Evolutionary conservation across 2,888 invertebrate genomes (phyloP), one percentile per base, ranked within the genome.

Genomic region (Hemithea aestivaria): DNA sequence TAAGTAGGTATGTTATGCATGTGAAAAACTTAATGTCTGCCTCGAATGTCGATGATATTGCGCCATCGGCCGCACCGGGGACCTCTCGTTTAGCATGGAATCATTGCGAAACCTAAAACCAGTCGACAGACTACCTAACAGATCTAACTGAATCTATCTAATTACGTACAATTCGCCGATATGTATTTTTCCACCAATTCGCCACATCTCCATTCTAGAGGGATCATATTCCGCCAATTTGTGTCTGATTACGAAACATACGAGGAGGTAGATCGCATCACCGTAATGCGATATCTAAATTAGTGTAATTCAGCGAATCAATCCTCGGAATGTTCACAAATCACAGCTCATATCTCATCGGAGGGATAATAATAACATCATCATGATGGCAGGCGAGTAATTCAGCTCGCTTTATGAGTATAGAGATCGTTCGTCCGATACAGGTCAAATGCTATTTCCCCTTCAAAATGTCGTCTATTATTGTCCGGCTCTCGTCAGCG

Each of bases 241-340:
- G 44, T 43, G 37, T 44, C 44, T 42, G 45, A 51, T 51, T 51
- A 46, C 51, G 38, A 46, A 46, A 34, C 43, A 37, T 40, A 11
- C 21, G 28, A 28, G 30, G n/a, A n/a, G n/a, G n/a, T n/a, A n/a
- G n/a, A n/a, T n/a, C 5, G 16, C 16, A 16, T 10, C 27, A 20
- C 16, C 10, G 33, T 29, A 36, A 32, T 35, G 33, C 27, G 29
- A 25, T 16, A 12, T 26, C 26, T 11, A 25, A 28, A 38, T 25
- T 25, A 39, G 40, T 8, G 29, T 34, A 24, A 35, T 31, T 31
- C 27, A 16, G 29, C 9, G 28, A 33, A 20, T 25, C 36, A 25
- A 40, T 31, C 12, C 22, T 25, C 24, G 16, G 16, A 26, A 20
- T 8, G 20, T 31, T 40, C 30, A 6, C 20, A 21, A 33, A 16